Evolutionary conservation across 2,888 invertebrate species (phyloP).

Genomic region (Bimastos eiseni): DNA sequence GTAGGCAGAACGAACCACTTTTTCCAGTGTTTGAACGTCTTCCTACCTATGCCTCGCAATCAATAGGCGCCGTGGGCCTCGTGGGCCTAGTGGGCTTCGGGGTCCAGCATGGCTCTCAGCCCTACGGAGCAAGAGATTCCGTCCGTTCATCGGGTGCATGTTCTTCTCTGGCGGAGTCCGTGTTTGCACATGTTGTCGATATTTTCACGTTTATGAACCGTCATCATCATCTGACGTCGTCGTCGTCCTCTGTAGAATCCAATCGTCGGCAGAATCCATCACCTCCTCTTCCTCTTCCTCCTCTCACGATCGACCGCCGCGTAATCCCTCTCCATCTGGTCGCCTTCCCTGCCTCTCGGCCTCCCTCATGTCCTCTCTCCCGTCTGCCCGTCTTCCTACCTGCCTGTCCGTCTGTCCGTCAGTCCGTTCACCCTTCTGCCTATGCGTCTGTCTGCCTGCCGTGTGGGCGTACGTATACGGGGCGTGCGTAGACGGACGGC

Average conservation of each 20-base stretch:
- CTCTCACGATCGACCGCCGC: not conserved
- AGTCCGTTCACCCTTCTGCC: no score
- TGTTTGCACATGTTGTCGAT: constrained; percentile 13
- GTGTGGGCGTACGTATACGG: not conserved
- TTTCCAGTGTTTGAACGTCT: not conserved
- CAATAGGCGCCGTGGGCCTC: not conserved
- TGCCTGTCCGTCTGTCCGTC: no score
- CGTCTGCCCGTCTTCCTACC: not conserved
- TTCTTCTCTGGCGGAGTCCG: not conserved
- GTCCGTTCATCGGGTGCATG: not conserved
- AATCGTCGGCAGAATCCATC: not conserved
- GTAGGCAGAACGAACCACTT: not conserved
- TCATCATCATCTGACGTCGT: not conserved
- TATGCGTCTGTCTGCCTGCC: not conserved
- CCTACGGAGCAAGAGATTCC: not conserved
- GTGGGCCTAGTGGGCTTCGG: no score
- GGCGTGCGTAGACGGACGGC: not conserved
- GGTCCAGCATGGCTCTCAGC: no score
- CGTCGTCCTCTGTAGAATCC: not conserved
- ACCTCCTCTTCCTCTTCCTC: no score
- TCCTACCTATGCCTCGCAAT: not conserved
- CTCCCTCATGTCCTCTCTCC: not conserved
- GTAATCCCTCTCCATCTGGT: not conserved
- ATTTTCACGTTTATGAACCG: not conserved
- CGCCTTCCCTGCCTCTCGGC: constrained; percentile 4